Base-by-base conservation (phyloP, 2,888 invertebrate genomes). In the Ormyrus pomaceus region DNA sequence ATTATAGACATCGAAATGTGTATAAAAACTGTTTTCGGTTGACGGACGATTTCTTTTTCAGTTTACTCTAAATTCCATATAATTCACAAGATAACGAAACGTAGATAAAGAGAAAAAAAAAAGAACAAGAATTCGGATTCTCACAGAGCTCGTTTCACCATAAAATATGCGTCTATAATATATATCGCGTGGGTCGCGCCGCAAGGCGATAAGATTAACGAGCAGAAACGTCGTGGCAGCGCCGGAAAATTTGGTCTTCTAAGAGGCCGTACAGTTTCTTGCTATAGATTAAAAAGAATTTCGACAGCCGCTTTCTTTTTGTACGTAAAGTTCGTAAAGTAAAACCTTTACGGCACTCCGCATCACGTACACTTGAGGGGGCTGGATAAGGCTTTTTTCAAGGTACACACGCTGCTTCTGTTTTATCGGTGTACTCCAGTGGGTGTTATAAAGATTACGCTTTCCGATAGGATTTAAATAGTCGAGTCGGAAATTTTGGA, bases 211-310 rank as follows among this genome's bases (percentile, higher is more conserved):
- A 77, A 77, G 64, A 77, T 77, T 77, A 58, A 65, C 45, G 48
- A 65, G 46, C 11, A 34, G 51, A 11, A 53, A 13, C 55, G 46
- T 34, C 34, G 34, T 4, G 34, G 34, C 34, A 34, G 7, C 11
- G 48, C 73, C n/a, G 68, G 59, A 77, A 77, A 70, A 70, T 70
- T 77, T 64, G 48, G 62, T 64, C 64, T 77, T 77, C 70, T 56
- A 13, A 46, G 56, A 64, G 64, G 56, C 70, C n/a, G 7, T 46
- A 46, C 58, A 19, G 51, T 51, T 34, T 51, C 19, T 34, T 34
- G 34, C 34, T 3, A 2, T 19, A 66, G 53, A 66, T 66, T 53
- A 66, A 34, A 3, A 34, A n/a, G 6, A 53, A 53, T 10, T 13
- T 51, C 53, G 19, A 53, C 11, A 34, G 34, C 34, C 34, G 34